These are phyloP conservation scores for Paralichthys olivaceus DNA, from an alignment of 2,113 vertebrate species.

Conservation along the genomic window DNA sequence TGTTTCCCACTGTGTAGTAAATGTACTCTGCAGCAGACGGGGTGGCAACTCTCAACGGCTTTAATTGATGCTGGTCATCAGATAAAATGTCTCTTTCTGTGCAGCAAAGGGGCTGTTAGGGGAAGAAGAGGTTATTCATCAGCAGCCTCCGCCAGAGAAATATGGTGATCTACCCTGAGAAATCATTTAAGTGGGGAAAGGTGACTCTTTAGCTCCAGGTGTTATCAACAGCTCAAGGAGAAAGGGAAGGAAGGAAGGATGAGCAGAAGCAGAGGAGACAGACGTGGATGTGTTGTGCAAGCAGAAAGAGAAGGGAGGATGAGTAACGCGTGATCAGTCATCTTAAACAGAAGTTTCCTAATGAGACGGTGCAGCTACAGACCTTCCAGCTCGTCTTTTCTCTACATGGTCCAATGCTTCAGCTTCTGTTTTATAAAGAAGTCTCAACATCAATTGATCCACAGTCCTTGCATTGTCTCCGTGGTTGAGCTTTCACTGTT, in stretches of 20 bases:
- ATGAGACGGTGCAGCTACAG: background rate
- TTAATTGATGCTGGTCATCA: slow-evolving; percentile 47
- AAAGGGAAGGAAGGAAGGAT: background rate
- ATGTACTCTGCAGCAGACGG: slow-evolving; percentile 4
- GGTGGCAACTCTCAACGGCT: slow-evolving; percentile 27
- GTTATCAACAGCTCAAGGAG: slow-evolving; percentile 22
- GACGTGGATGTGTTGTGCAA: no score
- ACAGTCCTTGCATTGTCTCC: background rate
- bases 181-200: slow-evolving; percentile 41
- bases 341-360: slow-evolving; percentile 1
- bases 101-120: slow-evolving; percentile 20
- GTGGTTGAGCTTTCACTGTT: background rate
- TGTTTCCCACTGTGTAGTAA: slow-evolving; percentile 27
- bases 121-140: slow-evolving; percentile 22
- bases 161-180: slow-evolving; percentile 11
- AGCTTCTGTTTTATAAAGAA: background rate
- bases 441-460: background rate
- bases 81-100: slow-evolving; percentile 20
- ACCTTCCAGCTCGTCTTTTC: slow-evolving; percentile 2
- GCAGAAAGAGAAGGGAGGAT: background rate
- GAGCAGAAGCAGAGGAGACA: background rate
- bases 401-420: slow-evolving; percentile 11
- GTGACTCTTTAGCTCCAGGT: slow-evolving; percentile 27
- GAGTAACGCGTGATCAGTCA: slow-evolving; percentile 21
- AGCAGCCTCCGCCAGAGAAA: slow-evolving; percentile 18